These are phyloP conservation scores for Phaethornis superciliosus DNA, from an alignment of 2,113 vertebrate genomes.

Conservation along the genomic window DNA sequence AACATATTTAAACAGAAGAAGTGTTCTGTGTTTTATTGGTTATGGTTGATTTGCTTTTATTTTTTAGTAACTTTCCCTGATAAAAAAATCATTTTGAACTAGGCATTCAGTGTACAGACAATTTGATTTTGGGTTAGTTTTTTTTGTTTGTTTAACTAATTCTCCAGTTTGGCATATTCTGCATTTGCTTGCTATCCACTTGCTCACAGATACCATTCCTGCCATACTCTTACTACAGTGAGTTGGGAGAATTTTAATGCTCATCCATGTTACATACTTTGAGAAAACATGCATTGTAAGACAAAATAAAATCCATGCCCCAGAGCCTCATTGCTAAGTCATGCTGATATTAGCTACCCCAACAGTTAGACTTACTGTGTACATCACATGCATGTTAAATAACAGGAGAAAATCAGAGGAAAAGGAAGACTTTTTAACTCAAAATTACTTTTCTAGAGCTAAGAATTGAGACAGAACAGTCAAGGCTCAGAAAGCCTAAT, in stretches of 20 bases:
- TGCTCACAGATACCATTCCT: neutral
- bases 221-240: neutral
- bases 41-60: neutral
- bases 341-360: neutral
- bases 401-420: neutral
- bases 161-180: neutral
- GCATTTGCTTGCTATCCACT: neutral
- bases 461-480: neutral
- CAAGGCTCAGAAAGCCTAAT: neutral
- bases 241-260: neutral
- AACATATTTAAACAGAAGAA: neutral
- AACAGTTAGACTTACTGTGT: neutral
- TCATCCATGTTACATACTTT: neutral
- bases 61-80: neutral
- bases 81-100: neutral
- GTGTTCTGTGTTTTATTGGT: neutral
- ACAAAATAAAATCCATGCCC: neutral
- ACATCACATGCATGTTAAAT: neutral
- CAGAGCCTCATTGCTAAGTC: neutral
- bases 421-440: neutral
- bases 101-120: neutral
- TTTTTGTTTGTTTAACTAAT: too few species aligned
- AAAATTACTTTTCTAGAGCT: neutral
- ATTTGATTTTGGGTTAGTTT: neutral
- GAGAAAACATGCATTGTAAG: neutral